Conservation (phyloP, 2,113 vertebrate species). For the Apodemus speciosus region DNA sequence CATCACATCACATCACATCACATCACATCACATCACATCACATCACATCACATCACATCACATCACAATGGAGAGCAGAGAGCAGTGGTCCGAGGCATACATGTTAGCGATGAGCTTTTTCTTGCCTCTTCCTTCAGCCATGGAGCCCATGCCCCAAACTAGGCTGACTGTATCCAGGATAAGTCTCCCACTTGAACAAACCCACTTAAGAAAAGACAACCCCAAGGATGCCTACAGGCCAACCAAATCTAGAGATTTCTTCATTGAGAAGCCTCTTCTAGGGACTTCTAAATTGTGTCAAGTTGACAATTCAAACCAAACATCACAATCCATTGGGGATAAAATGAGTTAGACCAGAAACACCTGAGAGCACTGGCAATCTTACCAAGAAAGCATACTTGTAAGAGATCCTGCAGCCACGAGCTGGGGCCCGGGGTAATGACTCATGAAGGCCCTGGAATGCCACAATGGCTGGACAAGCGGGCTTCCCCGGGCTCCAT, state of each 20-base stretch:
- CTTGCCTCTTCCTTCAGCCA: background rate
- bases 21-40: too few relatives aligned
- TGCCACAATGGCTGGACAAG: too few relatives aligned
- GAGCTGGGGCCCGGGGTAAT: background rate
- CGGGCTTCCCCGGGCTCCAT: background rate
- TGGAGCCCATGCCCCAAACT: background rate
- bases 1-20: too few relatives aligned
- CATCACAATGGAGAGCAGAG: background rate
- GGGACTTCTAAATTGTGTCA: background rate
- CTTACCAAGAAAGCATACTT: background rate
- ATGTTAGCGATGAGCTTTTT: too few relatives aligned
- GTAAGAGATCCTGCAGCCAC: background rate
- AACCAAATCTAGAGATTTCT: background rate
- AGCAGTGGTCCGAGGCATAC: background rate
- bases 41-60: too few relatives aligned
- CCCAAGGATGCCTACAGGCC: background rate
- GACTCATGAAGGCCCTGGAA: background rate
- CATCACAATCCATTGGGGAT: background rate
- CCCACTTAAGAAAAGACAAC: background rate
- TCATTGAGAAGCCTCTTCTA: background rate
- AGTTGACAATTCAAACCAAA: background rate
- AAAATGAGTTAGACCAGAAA: background rate
- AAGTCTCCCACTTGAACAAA: background rate
- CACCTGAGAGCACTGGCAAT: background rate
- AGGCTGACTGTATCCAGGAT: background rate